phyloP scores from a whole-genome alignment of 2,888 invertebrate genomes.

The Chaitophorus viminalis region DNA sequence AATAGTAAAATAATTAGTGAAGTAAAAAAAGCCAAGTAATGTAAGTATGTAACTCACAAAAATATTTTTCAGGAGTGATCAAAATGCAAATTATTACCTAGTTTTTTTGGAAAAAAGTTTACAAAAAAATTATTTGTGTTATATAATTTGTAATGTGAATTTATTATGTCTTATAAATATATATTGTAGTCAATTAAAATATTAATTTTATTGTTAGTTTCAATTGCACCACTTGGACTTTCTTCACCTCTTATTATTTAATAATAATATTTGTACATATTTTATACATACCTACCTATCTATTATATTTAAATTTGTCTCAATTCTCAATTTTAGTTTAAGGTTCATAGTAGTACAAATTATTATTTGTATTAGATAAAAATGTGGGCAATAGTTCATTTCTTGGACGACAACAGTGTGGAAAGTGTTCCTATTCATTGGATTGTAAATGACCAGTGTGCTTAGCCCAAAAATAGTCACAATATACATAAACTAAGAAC shows the following conservation, averaged over 20 bases:
- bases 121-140: too few species aligned
- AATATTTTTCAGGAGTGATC: background rate
- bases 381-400: background rate
- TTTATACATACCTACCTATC: too few species aligned
- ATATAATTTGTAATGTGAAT: too few species aligned
- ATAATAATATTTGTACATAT: too few species aligned
- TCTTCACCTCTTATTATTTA: too few species aligned
- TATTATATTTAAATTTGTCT: background rate
- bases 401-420: constrained; percentile 4
- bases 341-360: background rate
- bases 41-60: background rate
- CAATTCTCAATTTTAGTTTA: background rate
- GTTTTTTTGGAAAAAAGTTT: too few species aligned
- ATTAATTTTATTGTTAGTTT: too few species aligned
- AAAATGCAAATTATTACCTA: background rate
- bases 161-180: too few species aligned
- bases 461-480: background rate
- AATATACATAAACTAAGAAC: background rate
- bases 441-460: background rate
- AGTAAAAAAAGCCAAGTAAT: background rate
- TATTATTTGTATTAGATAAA: background rate
- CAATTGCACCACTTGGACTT: too few species aligned
- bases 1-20: background rate
- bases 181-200: too few species aligned
- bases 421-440: background rate